Evolutionary conservation across 2,888 invertebrate species (phyloP).

Genomic region (Caradrina clavipalpis): DNA sequence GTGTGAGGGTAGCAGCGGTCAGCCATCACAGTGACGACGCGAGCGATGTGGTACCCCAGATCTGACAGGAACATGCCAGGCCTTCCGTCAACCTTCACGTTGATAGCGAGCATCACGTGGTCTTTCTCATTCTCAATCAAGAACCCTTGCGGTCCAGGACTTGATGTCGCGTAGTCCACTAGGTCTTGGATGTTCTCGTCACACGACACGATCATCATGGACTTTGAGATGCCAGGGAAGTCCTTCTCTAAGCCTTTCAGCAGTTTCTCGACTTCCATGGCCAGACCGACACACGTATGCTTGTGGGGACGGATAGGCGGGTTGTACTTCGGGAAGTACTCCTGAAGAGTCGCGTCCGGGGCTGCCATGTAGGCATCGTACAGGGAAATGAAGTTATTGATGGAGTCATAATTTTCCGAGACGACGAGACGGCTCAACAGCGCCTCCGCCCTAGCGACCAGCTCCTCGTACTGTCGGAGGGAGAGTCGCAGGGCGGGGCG

Average conservation of each 20-base stretch:
- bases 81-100: slow-evolving; percentile 94
- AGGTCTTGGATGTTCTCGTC: slow-evolving; percentile 95
- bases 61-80: slow-evolving; percentile 95
- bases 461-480: slow-evolving; percentile 95
- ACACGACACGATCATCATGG: slow-evolving; percentile 95
- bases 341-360: slow-evolving; percentile 92
- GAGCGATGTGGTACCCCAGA: slow-evolving; percentile 97
- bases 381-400: slow-evolving; percentile 95
- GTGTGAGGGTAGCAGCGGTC: slow-evolving; percentile 97
- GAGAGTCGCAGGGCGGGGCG: slow-evolving; percentile 93
- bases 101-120: slow-evolving; percentile 95
- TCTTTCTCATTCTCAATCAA: slow-evolving; percentile 95
- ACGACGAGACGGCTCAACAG: slow-evolving; percentile 96
- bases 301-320: slow-evolving; percentile 96
- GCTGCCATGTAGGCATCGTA: slow-evolving; percentile 93
- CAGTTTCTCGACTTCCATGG: slow-evolving; percentile 95
- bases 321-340: slow-evolving; percentile 95
- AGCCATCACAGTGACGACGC: slow-evolving; percentile 96
- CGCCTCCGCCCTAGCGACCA: slow-evolving; percentile 95
- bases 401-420: slow-evolving; percentile 97
- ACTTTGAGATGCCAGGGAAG: slow-evolving; percentile 93
- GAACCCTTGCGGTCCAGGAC: slow-evolving; percentile 91
- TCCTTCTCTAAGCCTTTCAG: slow-evolving; percentile 92
- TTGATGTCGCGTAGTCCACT: slow-evolving; percentile 92
- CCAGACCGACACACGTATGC: slow-evolving; percentile 97